Percentiles rank a stretch among this genome's conserved stretches.
phyloP scores from a whole-genome alignment of 2,113 vertebrate species.

The Pontoporia blainvillei region DNA sequence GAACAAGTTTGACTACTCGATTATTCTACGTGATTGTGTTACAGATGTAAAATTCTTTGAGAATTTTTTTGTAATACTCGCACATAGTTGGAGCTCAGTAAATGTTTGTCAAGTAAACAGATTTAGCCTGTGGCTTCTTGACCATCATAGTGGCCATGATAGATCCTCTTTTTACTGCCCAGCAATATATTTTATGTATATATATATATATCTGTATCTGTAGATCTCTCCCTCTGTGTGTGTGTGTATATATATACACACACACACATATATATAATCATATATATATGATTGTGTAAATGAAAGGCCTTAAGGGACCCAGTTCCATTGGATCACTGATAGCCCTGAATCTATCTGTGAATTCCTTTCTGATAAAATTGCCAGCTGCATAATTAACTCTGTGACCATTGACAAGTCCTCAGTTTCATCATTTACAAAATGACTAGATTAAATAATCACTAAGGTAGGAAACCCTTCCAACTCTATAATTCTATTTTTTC shows the following conservation, averaged over 20 bases:
- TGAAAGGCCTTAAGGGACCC: not conserved
- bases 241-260: not conserved
- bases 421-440: conserved; percentile 48
- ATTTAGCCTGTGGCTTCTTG: not conserved
- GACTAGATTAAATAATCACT: conserved; percentile 29
- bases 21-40: not conserved
- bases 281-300: not conserved
- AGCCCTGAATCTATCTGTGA: not conserved
- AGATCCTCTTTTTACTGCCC: not conserved
- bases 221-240: not conserved
- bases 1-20: not conserved
- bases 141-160: not conserved
- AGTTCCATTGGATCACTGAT: not conserved
- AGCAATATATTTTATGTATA: not conserved
- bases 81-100: not conserved
- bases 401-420: conserved; percentile 30
- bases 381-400: conserved; percentile 29
- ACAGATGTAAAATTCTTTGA: conserved; percentile 2
- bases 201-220: not conserved
- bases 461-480: conserved; percentile 18
- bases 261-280: rapidly evolving
- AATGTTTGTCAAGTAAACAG: conserved; percentile 10
- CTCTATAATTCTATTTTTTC: conserved; percentile 8
- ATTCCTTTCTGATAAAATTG: conserved; percentile 25
- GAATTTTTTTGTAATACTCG: not conserved